Percentiles rank a stretch among this genome's conserved stretches.
Conservation (phyloP, 2,113 vertebrate genomes). For the Penelope pileata region DNA sequence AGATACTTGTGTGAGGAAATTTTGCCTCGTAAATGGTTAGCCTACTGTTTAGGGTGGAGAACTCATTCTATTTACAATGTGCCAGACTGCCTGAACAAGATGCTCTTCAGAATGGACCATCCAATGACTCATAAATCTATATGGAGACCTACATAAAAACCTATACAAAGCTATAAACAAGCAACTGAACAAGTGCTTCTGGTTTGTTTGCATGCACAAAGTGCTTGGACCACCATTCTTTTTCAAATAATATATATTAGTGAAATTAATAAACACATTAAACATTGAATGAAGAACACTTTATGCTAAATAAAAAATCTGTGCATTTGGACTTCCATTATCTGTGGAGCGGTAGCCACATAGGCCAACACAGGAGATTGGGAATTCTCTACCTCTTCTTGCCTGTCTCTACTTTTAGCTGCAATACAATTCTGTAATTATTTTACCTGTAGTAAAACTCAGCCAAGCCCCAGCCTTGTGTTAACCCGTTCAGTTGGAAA, state of each 20-base stretch:
- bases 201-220: neutral
- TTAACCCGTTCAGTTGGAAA: conserved; percentile 1
- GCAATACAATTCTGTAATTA: conserved; percentile 58
- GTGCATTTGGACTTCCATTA: neutral
- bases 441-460: conserved; percentile 73
- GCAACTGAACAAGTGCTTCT: neutral
- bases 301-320: neutral
- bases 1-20: neutral
- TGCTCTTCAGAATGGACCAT: neutral
- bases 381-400: neutral
- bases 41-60: neutral
- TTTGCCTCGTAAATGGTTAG: neutral
- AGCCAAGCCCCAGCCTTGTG: conserved; percentile 56
- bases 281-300: neutral
- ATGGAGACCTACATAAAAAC: neutral
- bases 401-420: conserved; percentile 33
- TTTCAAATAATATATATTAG: neutral
- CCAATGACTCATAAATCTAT: neutral
- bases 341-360: neutral
- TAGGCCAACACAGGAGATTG: accelerated
- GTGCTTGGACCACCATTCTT: neutral
- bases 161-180: neutral
- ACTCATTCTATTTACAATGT: neutral
- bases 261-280: neutral
- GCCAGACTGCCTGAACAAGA: neutral